Evolutionary conservation across 2,797 vertebrate genomes (phyloP).

Genomic region (Crocodylus rhombifer): DNA sequence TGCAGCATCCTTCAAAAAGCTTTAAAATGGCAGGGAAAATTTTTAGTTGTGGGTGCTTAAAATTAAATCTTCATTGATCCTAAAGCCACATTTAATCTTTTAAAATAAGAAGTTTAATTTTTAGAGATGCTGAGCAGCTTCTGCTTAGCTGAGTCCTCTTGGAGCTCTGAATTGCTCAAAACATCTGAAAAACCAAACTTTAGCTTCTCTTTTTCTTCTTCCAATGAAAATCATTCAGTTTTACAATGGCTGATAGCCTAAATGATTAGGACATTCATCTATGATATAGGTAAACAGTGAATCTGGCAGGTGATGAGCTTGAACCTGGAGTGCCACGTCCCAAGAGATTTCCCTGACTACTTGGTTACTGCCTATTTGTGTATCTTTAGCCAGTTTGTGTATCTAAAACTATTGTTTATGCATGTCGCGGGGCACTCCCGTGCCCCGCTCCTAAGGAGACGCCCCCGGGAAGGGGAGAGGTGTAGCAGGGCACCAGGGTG

Average conservation of each 20-base stretch:
- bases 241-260: background rate
- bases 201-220: background rate
- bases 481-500: too few species aligned
- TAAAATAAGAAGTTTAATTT: conserved; percentile 19
- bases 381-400: too few species aligned
- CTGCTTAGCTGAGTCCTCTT: background rate
- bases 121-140: background rate
- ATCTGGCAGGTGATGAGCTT: background rate
- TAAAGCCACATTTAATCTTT: conserved; percentile 4
- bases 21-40: conserved; percentile 37
- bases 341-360: background rate
- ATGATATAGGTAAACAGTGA: background rate
- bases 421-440: too few species aligned
- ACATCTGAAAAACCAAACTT: background rate
- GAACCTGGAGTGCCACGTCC: accelerated
- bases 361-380: background rate
- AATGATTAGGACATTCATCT: background rate
- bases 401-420: too few species aligned
- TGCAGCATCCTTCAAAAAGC: background rate
- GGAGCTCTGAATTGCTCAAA: background rate
- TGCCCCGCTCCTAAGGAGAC: too few species aligned
- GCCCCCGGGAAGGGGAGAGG: too few species aligned
- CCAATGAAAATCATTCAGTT: background rate
- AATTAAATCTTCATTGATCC: background rate
- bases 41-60: background rate